Evolutionary conservation across 2,888 invertebrate species (phyloP), one percentile per base, ranked within the genome.

Genomic region (Cosmia trapezina): DNA sequence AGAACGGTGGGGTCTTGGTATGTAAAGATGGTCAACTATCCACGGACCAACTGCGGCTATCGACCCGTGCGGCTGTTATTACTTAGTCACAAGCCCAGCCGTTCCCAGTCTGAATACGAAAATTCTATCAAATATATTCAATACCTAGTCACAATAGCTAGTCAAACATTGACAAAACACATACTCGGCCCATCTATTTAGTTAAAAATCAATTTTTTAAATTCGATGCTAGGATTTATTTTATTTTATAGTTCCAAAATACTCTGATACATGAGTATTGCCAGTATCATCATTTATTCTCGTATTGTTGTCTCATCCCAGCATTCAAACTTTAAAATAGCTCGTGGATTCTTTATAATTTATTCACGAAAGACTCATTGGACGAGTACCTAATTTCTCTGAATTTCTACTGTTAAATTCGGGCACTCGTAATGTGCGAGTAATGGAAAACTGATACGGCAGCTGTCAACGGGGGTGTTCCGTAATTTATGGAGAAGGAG

Each of bases 371-470:
- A 12, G 2, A 49, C 12, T 37, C 28, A 43, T 68, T 37, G 19
- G 8, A 19, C 22, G n/a, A 47, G 22, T 43, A 45, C 12, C 28
- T 1, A 43, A 45, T 62, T 69, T 73, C 8, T 67, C 43, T 33
- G 54, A 37, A 45, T 12, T 43, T n/a, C 12, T 33, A 54, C 19
- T 71, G 56, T 51, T 43, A 37, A 54, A 82, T 59, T 57, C 49
- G 22, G 19, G 22, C 33, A 49, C n/a, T 65, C 33, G n/a, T 54
- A 51, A 63, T 45, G 22, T 53, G 22, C 33, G 28, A 49, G 28
- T 67, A 67, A 67, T 67, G 60, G 51, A 49, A 64, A 66, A 53
- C n/a, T 66, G 56, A 67, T 67, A 51, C 37, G 69, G 41, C 43
- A 54, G 41, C 49, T 62, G 70, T 59, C 45, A 81, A 57, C 61